These are phyloP conservation scores for Polydrusus pterygomalis DNA, from an alignment of 2,888 invertebrate genomes.

Conservation along the genomic window DNA sequence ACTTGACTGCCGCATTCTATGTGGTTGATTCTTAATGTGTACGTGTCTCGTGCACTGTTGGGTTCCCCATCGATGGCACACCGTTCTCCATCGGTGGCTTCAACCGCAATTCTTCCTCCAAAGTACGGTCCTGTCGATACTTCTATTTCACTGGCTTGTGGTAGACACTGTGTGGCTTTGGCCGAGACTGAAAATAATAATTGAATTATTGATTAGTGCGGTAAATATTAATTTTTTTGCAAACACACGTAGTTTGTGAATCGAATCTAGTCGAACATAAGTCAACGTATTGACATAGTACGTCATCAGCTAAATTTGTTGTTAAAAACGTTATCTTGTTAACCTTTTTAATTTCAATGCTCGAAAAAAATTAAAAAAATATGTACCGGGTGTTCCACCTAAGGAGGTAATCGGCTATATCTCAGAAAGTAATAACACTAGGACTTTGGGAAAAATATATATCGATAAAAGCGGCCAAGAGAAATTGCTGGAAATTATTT, in stretches of 20 bases:
- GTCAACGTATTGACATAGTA: no score
- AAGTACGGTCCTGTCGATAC: constrained; percentile 89
- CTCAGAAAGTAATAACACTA: no score
- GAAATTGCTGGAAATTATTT: no score
- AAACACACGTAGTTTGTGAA: background rate
- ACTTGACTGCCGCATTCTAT: constrained; percentile 79
- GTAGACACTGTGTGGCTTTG: constrained; percentile 85
- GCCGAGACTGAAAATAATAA: constrained; percentile 80
- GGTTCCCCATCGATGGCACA: constrained; percentile 86
- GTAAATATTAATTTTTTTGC: background rate
- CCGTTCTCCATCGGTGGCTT: constrained; percentile 81
- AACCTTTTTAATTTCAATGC: no score
- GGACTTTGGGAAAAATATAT: no score
- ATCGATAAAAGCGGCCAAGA: no score
- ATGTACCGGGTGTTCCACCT: no score
- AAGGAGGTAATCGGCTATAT: no score
- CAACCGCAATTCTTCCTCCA: constrained; percentile 85
- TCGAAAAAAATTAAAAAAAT: no score
- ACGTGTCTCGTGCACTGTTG: constrained; percentile 82
- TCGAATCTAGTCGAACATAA: no score
- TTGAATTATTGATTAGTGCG: background rate
- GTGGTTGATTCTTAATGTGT: constrained; percentile 84
- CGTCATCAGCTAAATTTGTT: no score
- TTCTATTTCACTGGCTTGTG: constrained; percentile 87
- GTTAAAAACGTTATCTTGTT: no score